Percentiles rank a stretch among this genome's conserved stretches.
Conservation (phyloP, 2,888 invertebrate genomes). For the Drosophila gaucha region DNA sequence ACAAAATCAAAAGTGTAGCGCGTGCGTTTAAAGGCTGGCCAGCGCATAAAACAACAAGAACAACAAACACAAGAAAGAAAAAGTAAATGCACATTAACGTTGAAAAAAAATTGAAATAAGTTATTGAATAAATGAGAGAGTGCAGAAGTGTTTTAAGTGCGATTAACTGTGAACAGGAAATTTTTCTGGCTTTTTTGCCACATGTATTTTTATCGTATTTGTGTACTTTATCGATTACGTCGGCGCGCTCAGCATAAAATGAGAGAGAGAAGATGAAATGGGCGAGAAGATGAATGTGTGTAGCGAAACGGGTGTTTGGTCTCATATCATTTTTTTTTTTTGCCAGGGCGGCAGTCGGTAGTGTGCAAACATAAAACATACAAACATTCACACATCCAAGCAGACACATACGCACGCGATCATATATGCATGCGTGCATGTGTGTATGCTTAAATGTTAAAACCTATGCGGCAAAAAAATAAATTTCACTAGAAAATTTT, state of each 20-base stretch:
- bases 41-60: slow-evolving; percentile 41
- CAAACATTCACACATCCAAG: slow-evolving; percentile 13
- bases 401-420: neutral
- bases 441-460: slow-evolving; percentile 9
- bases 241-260: slow-evolving; percentile 58
- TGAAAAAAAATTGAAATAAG: slow-evolving; percentile 38
- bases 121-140: slow-evolving; percentile 43
- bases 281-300: slow-evolving; percentile 51
- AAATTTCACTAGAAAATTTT: slow-evolving; percentile 79
- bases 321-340: slow-evolving; percentile 29
- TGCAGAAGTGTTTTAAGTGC: slow-evolving; percentile 29
- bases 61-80: slow-evolving; percentile 30
- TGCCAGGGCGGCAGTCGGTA: slow-evolving; percentile 25
- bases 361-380: slow-evolving; percentile 49
- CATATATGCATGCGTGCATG: slow-evolving; percentile 4
- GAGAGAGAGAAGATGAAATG: slow-evolving; percentile 52
- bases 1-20: slow-evolving; percentile 43
- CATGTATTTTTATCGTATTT: slow-evolving; percentile 66
- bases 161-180: slow-evolving; percentile 37
- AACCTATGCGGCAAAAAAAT: slow-evolving; percentile 43
- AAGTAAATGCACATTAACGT: slow-evolving; percentile 59
- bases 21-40: slow-evolving; percentile 50
- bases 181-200: slow-evolving; percentile 47
- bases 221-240: slow-evolving; percentile 75
- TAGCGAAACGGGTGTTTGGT: slow-evolving; percentile 61